phyloP scores from a whole-genome alignment of 2,888 invertebrate species.

The Pyrocoelia pectoralis region DNA sequence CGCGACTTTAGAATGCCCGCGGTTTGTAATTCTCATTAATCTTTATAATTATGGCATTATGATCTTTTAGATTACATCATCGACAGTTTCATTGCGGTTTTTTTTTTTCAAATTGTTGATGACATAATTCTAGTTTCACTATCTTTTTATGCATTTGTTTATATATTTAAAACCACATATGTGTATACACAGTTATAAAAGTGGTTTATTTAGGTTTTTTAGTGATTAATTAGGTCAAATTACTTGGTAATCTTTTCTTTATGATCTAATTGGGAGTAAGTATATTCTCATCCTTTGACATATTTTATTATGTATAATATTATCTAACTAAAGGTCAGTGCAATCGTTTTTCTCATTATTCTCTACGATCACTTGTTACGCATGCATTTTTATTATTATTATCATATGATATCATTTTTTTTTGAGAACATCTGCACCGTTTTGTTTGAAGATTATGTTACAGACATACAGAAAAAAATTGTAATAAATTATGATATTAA shows the following conservation, averaged over 20 bases:
- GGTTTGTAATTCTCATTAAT: constrained; percentile 16
- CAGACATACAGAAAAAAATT: not conserved
- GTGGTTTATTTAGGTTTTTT: constrained; percentile 23
- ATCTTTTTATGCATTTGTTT: constrained; percentile 31
- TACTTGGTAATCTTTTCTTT: constrained; percentile 22
- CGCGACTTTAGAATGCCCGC: not conserved
- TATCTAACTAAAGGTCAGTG: constrained; percentile 17
- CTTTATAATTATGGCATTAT: constrained; percentile 15
- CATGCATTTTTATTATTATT: not conserved
- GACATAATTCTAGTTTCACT: constrained; percentile 36
- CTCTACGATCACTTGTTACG: not conserved
- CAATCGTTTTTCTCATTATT: constrained; percentile 5
- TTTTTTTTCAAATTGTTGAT: constrained; percentile 23
- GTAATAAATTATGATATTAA: no score
- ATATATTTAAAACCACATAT: constrained; percentile 31
- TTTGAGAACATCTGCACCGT: not conserved
- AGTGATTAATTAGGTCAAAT: constrained; percentile 27
- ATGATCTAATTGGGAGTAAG: constrained; percentile 14
- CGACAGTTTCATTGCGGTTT: constrained; percentile 24
- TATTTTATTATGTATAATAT: constrained; percentile 12
- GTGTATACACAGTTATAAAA: constrained; percentile 27
- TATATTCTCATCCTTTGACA: constrained; percentile 18
- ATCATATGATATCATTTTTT: not conserved
- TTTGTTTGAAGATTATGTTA: not conserved
- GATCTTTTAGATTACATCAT: constrained; percentile 21